These are phyloP conservation scores for Phrynocephalus versicolor DNA, from an alignment of 2,113 vertebrate species.

Conservation along the genomic window DNA sequence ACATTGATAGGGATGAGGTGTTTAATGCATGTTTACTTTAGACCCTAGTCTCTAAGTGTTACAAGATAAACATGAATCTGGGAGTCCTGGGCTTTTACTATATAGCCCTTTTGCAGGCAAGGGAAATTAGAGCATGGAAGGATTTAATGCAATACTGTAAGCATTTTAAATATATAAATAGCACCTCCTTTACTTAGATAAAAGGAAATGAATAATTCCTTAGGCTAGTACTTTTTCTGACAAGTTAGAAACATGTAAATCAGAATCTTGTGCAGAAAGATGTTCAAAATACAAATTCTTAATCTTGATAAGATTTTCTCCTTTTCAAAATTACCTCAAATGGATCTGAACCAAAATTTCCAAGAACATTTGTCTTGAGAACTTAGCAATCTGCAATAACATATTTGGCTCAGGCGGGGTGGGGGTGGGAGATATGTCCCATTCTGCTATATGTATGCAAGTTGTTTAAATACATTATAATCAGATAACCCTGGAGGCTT, in stretches of 20 bases:
- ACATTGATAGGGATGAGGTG: no score
- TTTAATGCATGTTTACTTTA: no score
- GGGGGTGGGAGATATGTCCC: not conserved
- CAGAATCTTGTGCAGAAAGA: not conserved
- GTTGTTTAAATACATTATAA: not conserved
- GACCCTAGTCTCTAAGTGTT: no score
- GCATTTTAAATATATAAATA: no score
- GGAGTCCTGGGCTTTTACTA: no score
- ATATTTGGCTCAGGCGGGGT: not conserved
- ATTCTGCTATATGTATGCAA: not conserved
- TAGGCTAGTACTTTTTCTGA: not conserved
- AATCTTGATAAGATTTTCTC: not conserved
- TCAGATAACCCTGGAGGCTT: not conserved
- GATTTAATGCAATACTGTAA: no score
- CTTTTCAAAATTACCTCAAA: no score
- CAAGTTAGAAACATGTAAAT: not conserved
- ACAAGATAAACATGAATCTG: no score
- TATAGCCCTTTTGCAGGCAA: no score
- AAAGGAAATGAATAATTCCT: no score
- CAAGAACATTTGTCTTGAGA: not conserved
- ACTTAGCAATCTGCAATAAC: not conserved
- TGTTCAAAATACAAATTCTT: not conserved
- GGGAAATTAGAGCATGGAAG: no score
- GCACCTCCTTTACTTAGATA: not conserved
- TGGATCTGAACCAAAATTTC: not conserved